Conservation (phyloP, 2,113 vertebrate genomes). For the Mastomys natalensis region DNA sequence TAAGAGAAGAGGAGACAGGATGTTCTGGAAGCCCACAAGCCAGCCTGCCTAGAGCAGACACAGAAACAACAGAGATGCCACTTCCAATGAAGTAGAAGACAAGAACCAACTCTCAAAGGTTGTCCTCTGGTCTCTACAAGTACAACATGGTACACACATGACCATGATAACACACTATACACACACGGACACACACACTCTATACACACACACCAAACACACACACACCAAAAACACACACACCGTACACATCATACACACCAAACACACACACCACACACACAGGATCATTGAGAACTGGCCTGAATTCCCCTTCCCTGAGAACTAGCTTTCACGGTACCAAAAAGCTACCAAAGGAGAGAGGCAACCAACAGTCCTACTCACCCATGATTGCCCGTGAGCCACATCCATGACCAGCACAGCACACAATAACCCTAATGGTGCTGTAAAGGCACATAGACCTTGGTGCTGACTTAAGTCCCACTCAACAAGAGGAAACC, state of each 20-base stretch:
- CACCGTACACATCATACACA: no score
- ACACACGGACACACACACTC: neutral
- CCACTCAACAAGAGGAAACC: neutral
- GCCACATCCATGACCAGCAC: neutral
- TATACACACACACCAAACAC: no score
- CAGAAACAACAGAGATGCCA: neutral
- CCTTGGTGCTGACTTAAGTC: neutral
- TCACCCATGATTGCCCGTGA: neutral
- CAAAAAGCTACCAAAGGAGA: neutral
- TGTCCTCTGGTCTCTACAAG: neutral
- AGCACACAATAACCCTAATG: neutral
- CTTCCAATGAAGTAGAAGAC: neutral
- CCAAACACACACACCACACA: neutral
- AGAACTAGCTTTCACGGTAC: neutral
- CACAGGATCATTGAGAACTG: neutral
- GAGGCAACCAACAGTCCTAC: neutral
- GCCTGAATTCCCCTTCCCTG: neutral
- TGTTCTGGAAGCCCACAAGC: neutral
- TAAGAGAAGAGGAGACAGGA: neutral
- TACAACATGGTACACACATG: neutral
- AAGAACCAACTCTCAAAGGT: neutral
- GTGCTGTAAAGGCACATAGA: neutral
- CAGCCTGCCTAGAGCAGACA: neutral
- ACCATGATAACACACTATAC: neutral
- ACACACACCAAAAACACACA: neutral